A percentile compares a stretch with the other conserved stretches of the same genome.
These are phyloP conservation scores for Herpailurus yagouaroundi DNA, from an alignment of 2,113 vertebrate genomes.

Conservation along the genomic window DNA sequence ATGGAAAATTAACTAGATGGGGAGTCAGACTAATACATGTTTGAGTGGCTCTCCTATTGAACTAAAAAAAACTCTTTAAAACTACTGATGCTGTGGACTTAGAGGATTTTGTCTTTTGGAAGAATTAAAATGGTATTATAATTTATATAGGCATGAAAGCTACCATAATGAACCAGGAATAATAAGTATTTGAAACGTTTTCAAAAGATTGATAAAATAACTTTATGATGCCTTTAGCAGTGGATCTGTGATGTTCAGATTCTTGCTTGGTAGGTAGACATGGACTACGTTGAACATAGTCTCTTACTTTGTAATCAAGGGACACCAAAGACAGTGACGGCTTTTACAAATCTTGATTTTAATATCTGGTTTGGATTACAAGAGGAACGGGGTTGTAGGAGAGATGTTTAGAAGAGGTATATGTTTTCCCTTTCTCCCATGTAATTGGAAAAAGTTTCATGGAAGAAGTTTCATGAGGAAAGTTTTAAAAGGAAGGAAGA, in stretches of 20 bases:
- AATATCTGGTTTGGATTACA: not conserved
- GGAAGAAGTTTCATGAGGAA: not conserved
- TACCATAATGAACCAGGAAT: not conserved
- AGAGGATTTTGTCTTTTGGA: conserved; percentile 26
- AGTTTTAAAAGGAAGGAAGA: conserved; percentile 33
- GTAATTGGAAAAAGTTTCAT: not conserved
- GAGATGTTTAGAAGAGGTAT: not conserved
- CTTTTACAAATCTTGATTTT: not conserved
- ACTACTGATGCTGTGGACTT: not conserved
- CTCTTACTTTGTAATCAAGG: not conserved
- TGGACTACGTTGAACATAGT: not conserved
- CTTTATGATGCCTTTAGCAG: not conserved
- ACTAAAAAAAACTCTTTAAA: not conserved
- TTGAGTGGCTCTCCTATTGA: not conserved
- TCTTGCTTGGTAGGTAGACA: not conserved
- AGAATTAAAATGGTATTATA: not conserved
- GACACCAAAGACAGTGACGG: not conserved
- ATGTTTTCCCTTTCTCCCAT: not conserved
- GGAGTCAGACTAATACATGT: not conserved
- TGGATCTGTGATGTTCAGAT: not conserved
- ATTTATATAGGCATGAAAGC: not conserved
- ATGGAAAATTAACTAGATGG: not conserved
- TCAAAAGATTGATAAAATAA: not conserved
- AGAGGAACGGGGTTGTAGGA: not conserved
- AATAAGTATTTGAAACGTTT: not conserved